These are phyloP conservation scores for Dasyurus viverrinus DNA, from an alignment of 2,113 vertebrate species.

Conservation along the genomic window DNA sequence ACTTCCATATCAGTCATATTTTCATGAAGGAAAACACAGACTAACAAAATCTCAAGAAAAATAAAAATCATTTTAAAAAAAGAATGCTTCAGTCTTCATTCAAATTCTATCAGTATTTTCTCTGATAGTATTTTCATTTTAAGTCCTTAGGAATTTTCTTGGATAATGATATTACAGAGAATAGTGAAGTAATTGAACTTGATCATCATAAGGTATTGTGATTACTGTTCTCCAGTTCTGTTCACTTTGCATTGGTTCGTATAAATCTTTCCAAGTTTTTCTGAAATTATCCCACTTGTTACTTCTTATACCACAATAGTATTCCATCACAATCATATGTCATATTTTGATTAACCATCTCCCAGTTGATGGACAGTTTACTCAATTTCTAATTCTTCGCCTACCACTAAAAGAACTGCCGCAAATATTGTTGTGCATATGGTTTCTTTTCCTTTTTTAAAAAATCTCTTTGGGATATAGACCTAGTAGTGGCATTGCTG, in stretches of 20 bases:
- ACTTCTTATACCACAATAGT: not conserved
- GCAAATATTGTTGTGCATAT: not conserved
- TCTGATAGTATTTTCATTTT: not conserved
- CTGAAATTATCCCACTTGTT: not conserved
- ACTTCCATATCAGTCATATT: not conserved
- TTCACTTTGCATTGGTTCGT: not conserved
- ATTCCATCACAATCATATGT: not conserved
- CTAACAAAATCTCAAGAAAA: not conserved
- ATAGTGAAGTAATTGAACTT: not conserved
- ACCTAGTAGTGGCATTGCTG: too few relatives aligned
- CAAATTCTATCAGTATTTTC: not conserved
- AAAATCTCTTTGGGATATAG: not conserved
- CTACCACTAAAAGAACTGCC: not conserved
- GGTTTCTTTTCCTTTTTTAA: not conserved
- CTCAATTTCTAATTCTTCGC: not conserved
- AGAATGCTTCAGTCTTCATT: not conserved
- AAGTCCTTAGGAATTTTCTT: not conserved
- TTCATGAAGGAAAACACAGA: not conserved
- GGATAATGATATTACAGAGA: not conserved
- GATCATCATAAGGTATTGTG: not conserved
- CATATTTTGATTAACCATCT: not conserved
- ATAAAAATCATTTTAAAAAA: not conserved
- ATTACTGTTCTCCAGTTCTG: not conserved
- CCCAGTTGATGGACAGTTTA: not conserved
- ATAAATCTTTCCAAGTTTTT: not conserved